phyloP scores from a whole-genome alignment of 2,888 invertebrate genomes.

The Isotomurus palustris region DNA sequence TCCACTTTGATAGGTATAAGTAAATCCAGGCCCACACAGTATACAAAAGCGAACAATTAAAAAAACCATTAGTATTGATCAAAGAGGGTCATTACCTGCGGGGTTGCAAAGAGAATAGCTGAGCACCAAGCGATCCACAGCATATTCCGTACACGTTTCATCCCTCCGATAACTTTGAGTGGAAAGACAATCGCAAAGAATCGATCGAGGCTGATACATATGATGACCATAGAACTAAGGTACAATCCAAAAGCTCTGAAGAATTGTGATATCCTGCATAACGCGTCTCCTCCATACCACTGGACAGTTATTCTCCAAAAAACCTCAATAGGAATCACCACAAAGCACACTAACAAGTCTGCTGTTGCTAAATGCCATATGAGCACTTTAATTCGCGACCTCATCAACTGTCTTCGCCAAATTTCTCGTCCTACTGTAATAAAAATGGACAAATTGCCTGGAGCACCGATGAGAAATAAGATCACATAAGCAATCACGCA shows the following conservation, averaged over 20 bases:
- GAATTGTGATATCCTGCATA: constrained; percentile 68
- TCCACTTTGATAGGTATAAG: no score
- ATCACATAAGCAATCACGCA: constrained; percentile 60
- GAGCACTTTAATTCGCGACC: constrained; percentile 61
- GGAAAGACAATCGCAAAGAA: constrained; percentile 70
- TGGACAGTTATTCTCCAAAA: constrained; percentile 68
- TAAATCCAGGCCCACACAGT: no score
- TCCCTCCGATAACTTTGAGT: constrained; percentile 62
- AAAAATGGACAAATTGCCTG: constrained; percentile 69
- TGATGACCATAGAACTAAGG: constrained; percentile 68
- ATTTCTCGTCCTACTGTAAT: constrained; percentile 60
- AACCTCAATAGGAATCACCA: constrained; percentile 61
- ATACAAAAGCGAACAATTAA: no score
- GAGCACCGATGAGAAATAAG: constrained; percentile 61
- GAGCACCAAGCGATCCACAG: constrained; percentile 63
- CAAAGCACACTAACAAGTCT: constrained; percentile 72
- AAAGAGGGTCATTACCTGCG: no score
- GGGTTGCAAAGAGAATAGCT: constrained; percentile 63
- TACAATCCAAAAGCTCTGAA: constrained; percentile 73
- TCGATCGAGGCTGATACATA: constrained; percentile 72
- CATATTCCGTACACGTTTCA: constrained; percentile 67
- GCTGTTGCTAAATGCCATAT: constrained; percentile 73
- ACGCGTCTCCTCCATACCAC: constrained; percentile 69
- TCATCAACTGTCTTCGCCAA: constrained; percentile 58
- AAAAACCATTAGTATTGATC: no score